Conservation (phyloP, 2,113 vertebrate genomes). For the Apaloderma vittatum region DNA sequence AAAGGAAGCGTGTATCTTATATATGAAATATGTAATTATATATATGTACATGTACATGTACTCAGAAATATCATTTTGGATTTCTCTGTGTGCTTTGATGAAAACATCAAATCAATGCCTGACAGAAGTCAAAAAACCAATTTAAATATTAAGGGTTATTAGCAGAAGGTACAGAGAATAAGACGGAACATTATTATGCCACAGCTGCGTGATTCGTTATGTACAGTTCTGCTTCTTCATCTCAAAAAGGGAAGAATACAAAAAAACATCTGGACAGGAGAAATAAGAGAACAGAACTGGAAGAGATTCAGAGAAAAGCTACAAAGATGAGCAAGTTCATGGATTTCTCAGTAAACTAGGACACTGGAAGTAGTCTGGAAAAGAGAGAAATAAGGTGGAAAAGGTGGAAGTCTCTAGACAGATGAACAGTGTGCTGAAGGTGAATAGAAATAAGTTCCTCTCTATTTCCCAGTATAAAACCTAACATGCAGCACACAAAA, state of each 20-base stretch:
- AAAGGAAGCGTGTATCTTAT: background rate
- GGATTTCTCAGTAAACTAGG: background rate
- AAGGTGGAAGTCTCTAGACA: background rate
- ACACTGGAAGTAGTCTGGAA: background rate
- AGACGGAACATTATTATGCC: background rate
- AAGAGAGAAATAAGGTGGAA: background rate
- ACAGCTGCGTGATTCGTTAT: background rate
- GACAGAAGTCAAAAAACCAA: background rate
- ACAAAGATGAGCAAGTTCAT: background rate
- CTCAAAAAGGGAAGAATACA: background rate
- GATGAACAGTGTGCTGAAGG: background rate
- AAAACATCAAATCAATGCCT: background rate
- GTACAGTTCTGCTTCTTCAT: background rate
- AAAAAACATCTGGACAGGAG: background rate
- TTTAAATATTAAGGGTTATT: background rate
- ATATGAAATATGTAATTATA: background rate
- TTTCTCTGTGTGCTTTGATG: background rate
- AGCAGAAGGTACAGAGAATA: background rate
- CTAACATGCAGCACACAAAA: background rate
- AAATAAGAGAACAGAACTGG: background rate
- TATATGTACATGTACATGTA: background rate
- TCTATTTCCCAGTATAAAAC: background rate
- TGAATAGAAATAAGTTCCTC: background rate
- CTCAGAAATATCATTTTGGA: background rate
- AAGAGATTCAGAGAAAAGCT: background rate